These are phyloP conservation scores for Wasmannia auropunctata DNA, from an alignment of 1,140 invertebrate species.

Conservation along the genomic window DNA sequence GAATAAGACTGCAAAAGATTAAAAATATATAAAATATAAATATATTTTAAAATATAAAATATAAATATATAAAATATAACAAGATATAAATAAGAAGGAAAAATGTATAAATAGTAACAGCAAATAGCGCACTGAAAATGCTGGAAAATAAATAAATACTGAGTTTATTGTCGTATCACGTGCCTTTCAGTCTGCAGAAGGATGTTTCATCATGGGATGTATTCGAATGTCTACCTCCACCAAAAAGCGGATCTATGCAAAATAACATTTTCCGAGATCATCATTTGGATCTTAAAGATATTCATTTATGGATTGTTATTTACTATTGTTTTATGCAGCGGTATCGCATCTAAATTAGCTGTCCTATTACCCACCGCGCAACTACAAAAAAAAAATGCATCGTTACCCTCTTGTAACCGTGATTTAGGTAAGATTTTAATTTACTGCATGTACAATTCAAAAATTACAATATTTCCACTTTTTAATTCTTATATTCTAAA, in stretches of 20 bases:
- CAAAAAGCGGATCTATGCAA: slow-evolving; percentile 93
- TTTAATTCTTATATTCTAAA: no score
- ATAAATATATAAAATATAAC: background rate
- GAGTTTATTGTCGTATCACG: background rate
- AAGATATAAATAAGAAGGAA: background rate
- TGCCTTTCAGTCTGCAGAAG: slow-evolving; percentile 66
- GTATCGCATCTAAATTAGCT: slow-evolving; percentile 92
- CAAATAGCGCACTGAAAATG: background rate
- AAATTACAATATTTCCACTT: background rate
- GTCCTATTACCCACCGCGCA: slow-evolving; percentile 95
- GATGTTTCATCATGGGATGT: slow-evolving; percentile 97
- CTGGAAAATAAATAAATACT: no score
- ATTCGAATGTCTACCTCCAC: slow-evolving; percentile 93
- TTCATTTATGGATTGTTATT: slow-evolving; percentile 93
- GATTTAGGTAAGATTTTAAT: slow-evolving; percentile 87
- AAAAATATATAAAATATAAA: no score
- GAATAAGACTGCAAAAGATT: background rate
- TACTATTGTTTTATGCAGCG: slow-evolving; percentile 90
- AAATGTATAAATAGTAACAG: slow-evolving; percentile 15
- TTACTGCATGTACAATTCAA: background rate
- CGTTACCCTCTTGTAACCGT: slow-evolving; percentile 91
- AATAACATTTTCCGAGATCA: slow-evolving; percentile 92
- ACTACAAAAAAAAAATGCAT: slow-evolving; percentile 89
- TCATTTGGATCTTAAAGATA: slow-evolving; percentile 92
- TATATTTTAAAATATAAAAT: no score